phyloP scores from a whole-genome alignment of 1,140 invertebrate genomes.

The Drosophila nasuta region DNA sequence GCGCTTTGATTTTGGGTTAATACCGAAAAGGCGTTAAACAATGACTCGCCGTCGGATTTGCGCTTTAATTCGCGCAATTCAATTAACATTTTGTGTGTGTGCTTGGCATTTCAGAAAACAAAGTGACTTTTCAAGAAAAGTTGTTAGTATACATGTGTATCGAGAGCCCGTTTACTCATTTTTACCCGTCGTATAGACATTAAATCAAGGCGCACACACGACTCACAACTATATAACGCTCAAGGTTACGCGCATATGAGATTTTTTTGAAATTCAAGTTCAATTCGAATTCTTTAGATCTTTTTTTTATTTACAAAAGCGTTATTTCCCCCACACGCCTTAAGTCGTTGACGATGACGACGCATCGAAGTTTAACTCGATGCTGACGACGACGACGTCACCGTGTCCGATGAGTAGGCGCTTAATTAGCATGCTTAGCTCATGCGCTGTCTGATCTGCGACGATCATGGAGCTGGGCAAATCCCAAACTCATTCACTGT shows the following conservation, averaged over 20 bases:
- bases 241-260: slow-evolving; percentile 60
- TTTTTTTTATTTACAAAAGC: background rate
- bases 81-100: slow-evolving; percentile 41
- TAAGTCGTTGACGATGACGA: background rate
- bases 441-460: slow-evolving; percentile 27
- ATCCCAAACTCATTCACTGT: slow-evolving; percentile 31
- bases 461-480: slow-evolving; percentile 19
- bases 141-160: slow-evolving; percentile 4
- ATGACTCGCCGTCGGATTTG: slow-evolving; percentile 44
- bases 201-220: slow-evolving; percentile 31
- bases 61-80: slow-evolving; percentile 40
- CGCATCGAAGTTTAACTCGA: slow-evolving; percentile 2
- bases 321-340: slow-evolving; percentile 16
- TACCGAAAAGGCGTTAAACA: slow-evolving; percentile 48
- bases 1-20: slow-evolving; percentile 15
- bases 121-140: slow-evolving; percentile 40
- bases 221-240: slow-evolving; percentile 18
- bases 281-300: slow-evolving; percentile 65
- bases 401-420: slow-evolving; percentile 45
- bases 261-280: slow-evolving; percentile 69
- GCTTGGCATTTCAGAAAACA: slow-evolving; percentile 21
- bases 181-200: slow-evolving; percentile 11
- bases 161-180: slow-evolving; percentile 6
- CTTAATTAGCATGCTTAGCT: slow-evolving; percentile 54
- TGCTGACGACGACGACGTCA: slow-evolving; percentile 10